Conservation (phyloP, 2,797 vertebrate species). For the Lateolabrax maculatus region DNA sequence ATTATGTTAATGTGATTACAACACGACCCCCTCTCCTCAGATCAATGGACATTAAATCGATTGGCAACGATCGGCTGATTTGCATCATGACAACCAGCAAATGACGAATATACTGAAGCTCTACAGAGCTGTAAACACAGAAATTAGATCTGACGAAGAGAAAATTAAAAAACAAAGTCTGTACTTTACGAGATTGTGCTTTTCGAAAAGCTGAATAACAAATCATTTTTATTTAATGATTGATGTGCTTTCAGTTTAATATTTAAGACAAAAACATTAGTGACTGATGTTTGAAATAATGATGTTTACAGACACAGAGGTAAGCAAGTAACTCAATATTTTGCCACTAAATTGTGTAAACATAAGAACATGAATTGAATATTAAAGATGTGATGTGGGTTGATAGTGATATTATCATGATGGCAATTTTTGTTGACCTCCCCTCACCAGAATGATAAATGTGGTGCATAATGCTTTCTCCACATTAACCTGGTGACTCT, state of each 20-base stretch:
- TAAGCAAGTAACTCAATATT: not conserved
- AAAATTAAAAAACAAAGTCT: not conserved
- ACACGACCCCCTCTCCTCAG: not conserved
- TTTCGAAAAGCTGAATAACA: not conserved
- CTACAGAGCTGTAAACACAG: conserved; percentile 7
- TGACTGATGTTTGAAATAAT: not conserved
- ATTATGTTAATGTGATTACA: conserved; percentile 63
- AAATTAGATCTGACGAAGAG: not conserved
- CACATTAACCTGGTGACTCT: conserved; percentile 45
- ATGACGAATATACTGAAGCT: conserved; percentile 1
- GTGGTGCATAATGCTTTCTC: conserved; percentile 15
- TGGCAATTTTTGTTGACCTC: not conserved
- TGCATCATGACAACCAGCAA: conserved; percentile 25
- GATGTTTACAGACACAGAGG: not conserved
- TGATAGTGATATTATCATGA: not conserved
- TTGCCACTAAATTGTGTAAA: not conserved
- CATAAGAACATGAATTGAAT: not conserved
- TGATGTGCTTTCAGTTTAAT: not conserved
- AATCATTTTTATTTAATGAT: not conserved
- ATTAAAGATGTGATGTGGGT: not conserved
- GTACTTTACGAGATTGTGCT: not conserved
- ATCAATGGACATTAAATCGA: conserved; percentile 52
- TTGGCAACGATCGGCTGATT: conserved; percentile 40
- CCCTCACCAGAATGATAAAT: not conserved
- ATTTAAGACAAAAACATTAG: not conserved